A percentile compares a stretch with the other conserved stretches of the same genome.
Conservation (phyloP, 2,113 vertebrate species). For the Gadus chalcogrammus region DNA sequence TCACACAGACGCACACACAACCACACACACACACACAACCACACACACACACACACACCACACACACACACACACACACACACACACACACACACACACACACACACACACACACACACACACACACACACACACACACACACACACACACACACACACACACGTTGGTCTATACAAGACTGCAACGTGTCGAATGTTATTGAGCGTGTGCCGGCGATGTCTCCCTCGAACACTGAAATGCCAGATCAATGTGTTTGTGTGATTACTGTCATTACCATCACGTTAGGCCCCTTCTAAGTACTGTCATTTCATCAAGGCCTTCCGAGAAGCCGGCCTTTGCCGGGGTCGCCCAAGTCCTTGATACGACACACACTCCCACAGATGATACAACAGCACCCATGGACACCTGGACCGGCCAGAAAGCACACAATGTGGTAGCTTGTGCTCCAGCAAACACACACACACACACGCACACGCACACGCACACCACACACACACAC, state of each 20-base stretch:
- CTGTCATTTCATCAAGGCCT: constrained; percentile 43
- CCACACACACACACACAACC: too few species aligned
- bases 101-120: too few species aligned
- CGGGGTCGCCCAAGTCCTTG: constrained; percentile 1
- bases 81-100: too few species aligned
- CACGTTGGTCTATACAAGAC: not conserved
- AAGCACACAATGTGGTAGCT: too few species aligned
- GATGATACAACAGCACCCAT: not conserved
- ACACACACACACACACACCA: too few species aligned
- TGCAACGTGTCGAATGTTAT: too few species aligned
- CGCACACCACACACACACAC: too few species aligned
- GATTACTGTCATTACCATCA: constrained; percentile 47
- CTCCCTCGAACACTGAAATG: not conserved
- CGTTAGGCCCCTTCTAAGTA: constrained; percentile 26
- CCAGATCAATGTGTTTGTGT: constrained; percentile 17
- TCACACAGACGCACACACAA: too few species aligned
- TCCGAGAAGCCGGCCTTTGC: constrained; percentile 34
- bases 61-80: too few species aligned
- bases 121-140: constrained; percentile 1
- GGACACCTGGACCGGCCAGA: not conserved
- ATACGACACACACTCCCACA: not conserved
- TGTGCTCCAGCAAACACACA: not conserved
- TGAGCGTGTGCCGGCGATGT: not conserved
- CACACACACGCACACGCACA: not conserved
- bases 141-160: not conserved